A percentile compares a stretch with the other conserved stretches of the same genome.
Evolutionary conservation across 2,797 vertebrate genomes (phyloP).

Genomic region (Benthosema pterotum): DNA sequence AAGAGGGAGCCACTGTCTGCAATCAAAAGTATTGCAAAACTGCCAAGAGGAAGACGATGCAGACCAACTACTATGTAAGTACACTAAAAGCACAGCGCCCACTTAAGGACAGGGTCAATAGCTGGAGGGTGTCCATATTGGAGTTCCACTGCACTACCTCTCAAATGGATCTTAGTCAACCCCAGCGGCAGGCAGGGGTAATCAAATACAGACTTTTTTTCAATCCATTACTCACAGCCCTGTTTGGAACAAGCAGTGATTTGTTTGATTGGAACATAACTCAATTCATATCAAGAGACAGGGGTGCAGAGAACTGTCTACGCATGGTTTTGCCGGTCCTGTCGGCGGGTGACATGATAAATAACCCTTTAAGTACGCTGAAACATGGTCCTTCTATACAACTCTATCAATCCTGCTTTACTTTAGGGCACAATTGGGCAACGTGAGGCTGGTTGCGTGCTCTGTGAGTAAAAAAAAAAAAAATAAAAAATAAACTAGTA

Average conservation of each 20-base stretch:
- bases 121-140: constrained; percentile 82
- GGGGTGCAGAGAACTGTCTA: constrained; percentile 36
- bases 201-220: constrained; percentile 75
- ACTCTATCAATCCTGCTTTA: constrained; percentile 43
- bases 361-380: constrained; percentile 44
- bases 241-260: constrained; percentile 65
- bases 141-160: constrained; percentile 68
- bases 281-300: constrained; percentile 64
- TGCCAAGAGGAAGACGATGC: constrained; percentile 74
- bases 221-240: constrained; percentile 71
- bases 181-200: constrained; percentile 58
- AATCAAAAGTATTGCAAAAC: constrained; percentile 80
- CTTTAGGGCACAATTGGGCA: constrained; percentile 37
- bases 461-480: constrained; percentile 6
- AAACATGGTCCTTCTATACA: constrained; percentile 38
- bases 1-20: constrained; percentile 58
- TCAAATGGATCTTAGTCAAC: constrained; percentile 81
- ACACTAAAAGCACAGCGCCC: constrained; percentile 78
- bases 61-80: constrained; percentile 68
- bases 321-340: constrained; percentile 35
- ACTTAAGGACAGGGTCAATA: constrained; percentile 80
- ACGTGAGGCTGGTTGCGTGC: constrained; percentile 1
- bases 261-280: constrained; percentile 77
- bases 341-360: constrained; percentile 38
- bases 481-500: not conserved